Base-by-base conservation (phyloP, 2,113 vertebrate genomes). In the Bos javanicus region DNA sequence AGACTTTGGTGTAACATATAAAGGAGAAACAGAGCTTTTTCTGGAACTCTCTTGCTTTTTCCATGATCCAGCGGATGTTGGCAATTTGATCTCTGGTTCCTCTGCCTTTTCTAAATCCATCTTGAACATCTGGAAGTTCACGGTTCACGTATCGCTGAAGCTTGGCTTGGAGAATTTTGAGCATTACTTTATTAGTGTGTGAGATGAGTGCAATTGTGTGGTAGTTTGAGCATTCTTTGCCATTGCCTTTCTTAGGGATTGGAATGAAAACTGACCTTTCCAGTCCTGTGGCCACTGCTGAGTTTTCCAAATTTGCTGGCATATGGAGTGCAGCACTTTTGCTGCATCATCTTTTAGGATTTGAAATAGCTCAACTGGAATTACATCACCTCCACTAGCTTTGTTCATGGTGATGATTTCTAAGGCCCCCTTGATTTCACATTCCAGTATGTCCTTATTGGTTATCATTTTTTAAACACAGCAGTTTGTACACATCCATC, bases 21-120 rank as follows among this genome's bases (percentile, higher is more conserved):
- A 64, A 64, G 62, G 7, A 64, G 15, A 64, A 64, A 15, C n/a
- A 64, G 30, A n/a, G n/a, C 15, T 9, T 64, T 8, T n/a, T 64
- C 7, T 17, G 15, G 62, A 64, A 64, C 30, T n/a, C 30, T 64
- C 2, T 64, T n/a, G 30, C 7, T 64, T n/a, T 64, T 64, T 17
- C 0, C 1, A 64, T 64, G 62, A 64, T 64, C 30, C 16, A n/a
- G 33, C 0, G 0, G 4, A 10, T 67, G 33, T n/a, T 67, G 33
- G 33, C 16, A 67, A 19, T 19, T 67, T 67, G 33, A n/a, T 67
- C 33, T 67, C 33, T 67, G 62, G 33, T 64, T n/a, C 62, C 62
- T 64, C 30, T 64, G 62, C 15, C 15, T 64, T 64, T 67, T 67
- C 7, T 67, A 67, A n/a, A 67, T 9, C 4, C 16, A n/a, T 8